Base-by-base conservation (phyloP, 1,140 invertebrate genomes). In the Diploscapter pachys region DNA sequence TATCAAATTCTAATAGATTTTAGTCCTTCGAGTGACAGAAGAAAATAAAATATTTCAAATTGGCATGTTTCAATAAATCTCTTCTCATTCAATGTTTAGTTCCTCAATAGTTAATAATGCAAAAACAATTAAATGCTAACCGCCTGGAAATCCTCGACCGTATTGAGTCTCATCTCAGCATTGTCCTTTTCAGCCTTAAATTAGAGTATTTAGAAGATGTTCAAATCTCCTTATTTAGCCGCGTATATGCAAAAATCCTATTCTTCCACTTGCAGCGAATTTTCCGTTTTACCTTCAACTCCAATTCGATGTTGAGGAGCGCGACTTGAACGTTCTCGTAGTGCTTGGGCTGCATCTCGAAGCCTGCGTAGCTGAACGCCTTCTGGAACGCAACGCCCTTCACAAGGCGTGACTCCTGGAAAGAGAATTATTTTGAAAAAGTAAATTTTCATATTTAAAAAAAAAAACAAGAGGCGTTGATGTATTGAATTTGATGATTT, bases 361-460 rank as follows among this genome's bases (percentile, higher is more conserved):
- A 99, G 5, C 97, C 97, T 80, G 97, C 97, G 86, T 99, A 99
- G 0, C 95, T 97, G 88, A 99, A 99, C 0, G 96, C 98, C 88
- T 99, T 99, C 87, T 99, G 98, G 86, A 99, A 99, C 0, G 96
- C 95, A 6, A 99, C 96, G 65, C 97, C 97, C 77, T 90, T 89
- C 2, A 99, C 91, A 3, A 99, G 88, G 77, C 92, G 87, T 0
- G 96, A 98, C 84, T 99, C 95, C 89, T 91, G 63, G 68, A 71
- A 11, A 0, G 80, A 82, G 75, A 71, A 51, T 11, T 52, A 4
- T 51, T 31, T 74, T 8, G 5, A 51, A 76, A 4, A 83, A 81
- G 63, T 31, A 78, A 31, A 31, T 31, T 31, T 31, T 31, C 1
- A 31, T 31, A 1, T 31, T 31, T n/a, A n/a, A n/a, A n/a, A n/a